These are phyloP conservation scores for Iguana delicatissima DNA, from an alignment of 2,797 vertebrate species.

Conservation along the genomic window DNA sequence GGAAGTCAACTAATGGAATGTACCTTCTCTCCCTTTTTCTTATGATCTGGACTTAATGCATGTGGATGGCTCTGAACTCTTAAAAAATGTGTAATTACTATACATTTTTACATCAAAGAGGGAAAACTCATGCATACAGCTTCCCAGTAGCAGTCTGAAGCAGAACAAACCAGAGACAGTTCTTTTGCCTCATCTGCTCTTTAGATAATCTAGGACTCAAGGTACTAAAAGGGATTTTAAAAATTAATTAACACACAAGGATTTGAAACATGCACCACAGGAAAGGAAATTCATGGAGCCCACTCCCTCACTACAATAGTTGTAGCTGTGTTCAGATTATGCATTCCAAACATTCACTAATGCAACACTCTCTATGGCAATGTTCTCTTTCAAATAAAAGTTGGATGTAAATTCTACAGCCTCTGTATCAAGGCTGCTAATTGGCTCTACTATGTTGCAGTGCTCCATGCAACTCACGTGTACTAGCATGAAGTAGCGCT, in stretches of 20 bases:
- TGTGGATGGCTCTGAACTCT: neutral
- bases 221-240: neutral
- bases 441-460: neutral
- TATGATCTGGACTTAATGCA: neutral
- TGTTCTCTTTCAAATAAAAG: neutral
- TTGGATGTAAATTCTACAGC: neutral
- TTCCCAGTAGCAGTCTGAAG: neutral
- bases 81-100: neutral
- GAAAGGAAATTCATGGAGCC: neutral
- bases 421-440: neutral
- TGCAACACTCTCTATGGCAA: conserved; percentile 29
- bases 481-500: neutral
- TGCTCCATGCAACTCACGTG: neutral
- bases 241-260: neutral
- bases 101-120: neutral
- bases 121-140: neutral
- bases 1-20: neutral
- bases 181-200: neutral
- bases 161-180: neutral
- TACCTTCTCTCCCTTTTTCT: neutral
- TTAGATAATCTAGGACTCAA: conserved; percentile 12
- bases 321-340: conserved; percentile 18
- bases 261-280: neutral
- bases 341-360: conserved; percentile 41
- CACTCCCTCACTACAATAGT: neutral